Evolutionary conservation across 2,113 vertebrate species (phyloP), one percentile per base, ranked within the genome.

Genomic region (Andinoacara biseriatus): DNA sequence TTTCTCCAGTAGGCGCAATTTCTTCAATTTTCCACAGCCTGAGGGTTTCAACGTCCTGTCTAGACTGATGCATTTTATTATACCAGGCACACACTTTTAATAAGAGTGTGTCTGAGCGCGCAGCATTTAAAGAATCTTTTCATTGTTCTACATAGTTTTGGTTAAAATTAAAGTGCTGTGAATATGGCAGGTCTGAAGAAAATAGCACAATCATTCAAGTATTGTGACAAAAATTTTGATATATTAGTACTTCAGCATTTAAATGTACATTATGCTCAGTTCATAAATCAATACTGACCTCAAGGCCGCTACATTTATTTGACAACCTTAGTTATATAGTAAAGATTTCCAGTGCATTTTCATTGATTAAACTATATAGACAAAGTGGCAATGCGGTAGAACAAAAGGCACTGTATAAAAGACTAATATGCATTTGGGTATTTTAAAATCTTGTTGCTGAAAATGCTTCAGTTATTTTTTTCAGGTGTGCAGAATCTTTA

Each of bases 1-100:
- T 81, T 87, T 92, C 92, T 94, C 87, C 85, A 91, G 93, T 85
- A 87, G 92, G 92, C 82, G 85, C 88, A 87, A 35, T 93, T 92
- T 80, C 86, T 31, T 82, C 80, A 62, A 79, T 86, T 74, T 88
- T n/a, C 46, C 59, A 78, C 80, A 24, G 40, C 58, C 69, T 1
- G 24, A 69, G 29, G 7, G 35, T 54, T 60, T 87, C 54, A 40
- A 3, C 62, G 35, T 85, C 76, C 75, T 10, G 20, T 43, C 63
- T 69, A 24, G 60, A 57, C 61, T 5, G 72, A 75, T 62, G 61
- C 69, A 58, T 59, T 35, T 43, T 63, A n/a, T 3, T 20, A 18
- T 52, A 80, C 58, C 57, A 74, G 33, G 46, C 60, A 72, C 52
- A 74, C 35, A 33, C 20, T 38, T 62, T 75, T 65, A 75, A 58